Conservation (phyloP, 2,113 vertebrate species). For the Dolichallabes microphthalmus region DNA sequence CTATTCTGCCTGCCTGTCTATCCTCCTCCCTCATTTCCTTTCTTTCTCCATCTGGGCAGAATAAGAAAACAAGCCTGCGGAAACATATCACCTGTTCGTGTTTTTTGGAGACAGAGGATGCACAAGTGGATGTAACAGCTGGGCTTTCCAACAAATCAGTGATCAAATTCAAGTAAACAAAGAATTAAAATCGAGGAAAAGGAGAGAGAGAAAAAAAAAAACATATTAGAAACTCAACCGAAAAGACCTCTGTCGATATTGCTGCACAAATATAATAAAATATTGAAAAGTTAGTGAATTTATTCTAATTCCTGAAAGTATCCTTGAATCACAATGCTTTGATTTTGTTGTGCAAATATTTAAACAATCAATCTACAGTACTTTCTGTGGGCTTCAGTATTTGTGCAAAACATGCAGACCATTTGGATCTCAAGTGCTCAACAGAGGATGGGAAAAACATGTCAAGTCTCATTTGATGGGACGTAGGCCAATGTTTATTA, state of each 20-base stretch:
- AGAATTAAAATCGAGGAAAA: neutral
- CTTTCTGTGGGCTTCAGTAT: neutral
- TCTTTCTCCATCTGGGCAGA: conserved; percentile 32
- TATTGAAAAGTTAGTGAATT: neutral
- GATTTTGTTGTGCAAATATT: neutral
- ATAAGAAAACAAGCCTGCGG: conserved; percentile 36
- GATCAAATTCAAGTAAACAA: conserved; percentile 43
- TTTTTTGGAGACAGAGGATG: conserved; percentile 25
- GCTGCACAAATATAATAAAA: neutral
- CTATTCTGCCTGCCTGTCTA: neutral
- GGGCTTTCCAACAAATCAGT: conserved; percentile 41
- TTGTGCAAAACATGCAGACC: neutral
- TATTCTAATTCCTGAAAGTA: neutral
- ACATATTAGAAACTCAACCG: neutral
- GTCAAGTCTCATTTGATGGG: neutral
- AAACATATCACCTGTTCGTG: conserved; percentile 40
- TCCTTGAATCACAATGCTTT: neutral
- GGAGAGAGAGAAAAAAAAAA: neutral
- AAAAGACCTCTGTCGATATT: neutral
- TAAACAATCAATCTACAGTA: neutral
- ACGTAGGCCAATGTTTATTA: neutral
- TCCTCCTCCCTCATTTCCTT: neutral
- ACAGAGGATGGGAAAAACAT: neutral
- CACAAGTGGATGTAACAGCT: conserved; percentile 45
- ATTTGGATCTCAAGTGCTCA: neutral